Evolutionary conservation across 2,113 vertebrate species (phyloP), one percentile per base, ranked within the genome.

Genomic region (Pomatorhinus ruficollis): DNA sequence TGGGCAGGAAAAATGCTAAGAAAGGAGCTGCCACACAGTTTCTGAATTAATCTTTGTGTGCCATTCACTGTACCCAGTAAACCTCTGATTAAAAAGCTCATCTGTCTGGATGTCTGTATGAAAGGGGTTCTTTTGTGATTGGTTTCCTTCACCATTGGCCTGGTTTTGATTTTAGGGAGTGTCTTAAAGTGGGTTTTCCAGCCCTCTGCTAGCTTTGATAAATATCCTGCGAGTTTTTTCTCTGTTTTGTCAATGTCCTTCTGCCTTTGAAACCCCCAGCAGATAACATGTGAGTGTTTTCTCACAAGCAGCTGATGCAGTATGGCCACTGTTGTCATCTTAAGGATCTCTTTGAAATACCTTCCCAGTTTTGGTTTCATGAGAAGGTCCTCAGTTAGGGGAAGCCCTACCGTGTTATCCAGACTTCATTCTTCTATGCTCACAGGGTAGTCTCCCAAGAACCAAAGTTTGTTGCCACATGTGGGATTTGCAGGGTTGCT

Each of bases 241-340:
- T 75, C 22, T 2, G 0, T 75, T 94, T 84, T 74, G 14, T 57
- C 44, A 49, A 31, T 5, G 19, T 76, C 28, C 19, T 71, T 56
- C 21, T 87, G 31, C 37, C 44, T 76, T 68, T 71, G n/a, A 50
- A 91, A 59, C 63, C 10, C 15, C 60, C 49, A 52, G 39, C 40
- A 71, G 13, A 5, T 25, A 70, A 50, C 22, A 40, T 31, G 22
- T 31, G 15, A 59, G 33, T 17, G 14, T 63, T 19, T 54, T 76
- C 20, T 72, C 40, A 44, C 30, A 60, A 45, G 31, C 53, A 76
- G 53, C 39, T 59, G 52, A 45, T 56, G 12, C n/a, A 37, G 22
- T 12, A 21, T 3, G 4, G 33, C 39, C 6, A 0, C 10, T 49
- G 8, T 17, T 56, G 27, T 30, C 15, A 1, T 84, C 52, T 44